phyloP scores from a whole-genome alignment of 2,113 vertebrate species.

The Dissostichus mawsoni region DNA sequence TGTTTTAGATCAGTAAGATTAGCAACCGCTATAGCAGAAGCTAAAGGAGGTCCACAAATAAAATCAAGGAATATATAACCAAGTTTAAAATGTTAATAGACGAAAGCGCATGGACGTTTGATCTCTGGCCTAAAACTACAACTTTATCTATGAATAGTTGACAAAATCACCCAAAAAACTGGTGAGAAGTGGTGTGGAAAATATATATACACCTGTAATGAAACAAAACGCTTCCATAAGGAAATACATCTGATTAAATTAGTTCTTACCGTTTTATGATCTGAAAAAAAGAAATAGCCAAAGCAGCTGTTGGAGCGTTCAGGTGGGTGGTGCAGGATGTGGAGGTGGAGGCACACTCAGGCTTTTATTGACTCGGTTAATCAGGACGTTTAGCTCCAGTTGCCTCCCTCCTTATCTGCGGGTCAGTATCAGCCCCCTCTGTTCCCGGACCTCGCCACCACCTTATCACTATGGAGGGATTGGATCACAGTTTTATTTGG shows the following conservation, averaged over 20 bases:
- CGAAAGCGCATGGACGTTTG: not conserved
- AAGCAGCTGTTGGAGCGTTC: not conserved
- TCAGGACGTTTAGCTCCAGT: slow-evolving; percentile 34
- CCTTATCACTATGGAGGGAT: slow-evolving; percentile 21
- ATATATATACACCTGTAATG: not conserved
- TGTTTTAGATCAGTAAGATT: not conserved
- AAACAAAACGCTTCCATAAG: not conserved
- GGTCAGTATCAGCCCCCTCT: slow-evolving; percentile 21
- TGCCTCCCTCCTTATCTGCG: slow-evolving; percentile 51
- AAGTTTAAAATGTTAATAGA: not conserved
- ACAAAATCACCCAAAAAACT: not conserved
- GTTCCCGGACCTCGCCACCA: slow-evolving; percentile 5
- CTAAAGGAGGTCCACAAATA: not conserved
- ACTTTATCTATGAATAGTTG: too few relatives aligned
- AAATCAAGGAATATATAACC: not conserved
- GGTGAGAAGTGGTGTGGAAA: not conserved
- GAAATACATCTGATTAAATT: not conserved
- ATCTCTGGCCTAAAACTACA: too few relatives aligned
- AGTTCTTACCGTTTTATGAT: slow-evolving; percentile 38
- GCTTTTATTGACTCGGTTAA: slow-evolving; percentile 65
- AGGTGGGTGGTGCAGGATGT: slow-evolving; percentile 15
- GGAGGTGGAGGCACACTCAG: slow-evolving; percentile 6
- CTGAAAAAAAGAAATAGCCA: not conserved
- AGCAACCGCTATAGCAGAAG: not conserved
- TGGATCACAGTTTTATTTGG: slow-evolving; percentile 16